Percentiles rank a stretch among this genome's conserved stretches.
Conservation (phyloP, 1,140 invertebrate genomes). For the Drosophila athabasca region DNA sequence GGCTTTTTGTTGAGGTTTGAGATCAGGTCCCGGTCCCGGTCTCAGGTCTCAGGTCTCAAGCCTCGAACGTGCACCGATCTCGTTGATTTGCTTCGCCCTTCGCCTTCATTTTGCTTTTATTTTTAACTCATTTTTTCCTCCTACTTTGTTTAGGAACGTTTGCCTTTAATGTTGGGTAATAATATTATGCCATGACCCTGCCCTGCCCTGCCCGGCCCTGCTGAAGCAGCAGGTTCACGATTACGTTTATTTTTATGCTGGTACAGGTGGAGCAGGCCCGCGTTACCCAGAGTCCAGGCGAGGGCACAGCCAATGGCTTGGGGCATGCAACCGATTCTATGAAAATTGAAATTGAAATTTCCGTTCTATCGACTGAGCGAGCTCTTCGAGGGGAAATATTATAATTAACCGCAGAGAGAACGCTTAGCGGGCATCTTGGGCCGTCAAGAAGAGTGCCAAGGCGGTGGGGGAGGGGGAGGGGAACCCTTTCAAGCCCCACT, state of each 20-base stretch:
- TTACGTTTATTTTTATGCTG: constrained; percentile 72
- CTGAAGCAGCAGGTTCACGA: constrained; percentile 69
- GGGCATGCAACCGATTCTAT: constrained; percentile 24
- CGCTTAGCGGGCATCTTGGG: constrained; percentile 14
- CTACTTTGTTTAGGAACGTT: constrained; percentile 73
- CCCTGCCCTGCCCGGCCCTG: constrained; percentile 25
- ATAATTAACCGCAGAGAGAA: constrained; percentile 32
- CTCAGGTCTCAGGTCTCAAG: constrained; percentile 31
- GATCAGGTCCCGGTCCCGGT: constrained; percentile 43
- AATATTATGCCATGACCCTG: constrained; percentile 74
- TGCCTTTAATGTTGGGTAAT: constrained; percentile 78
- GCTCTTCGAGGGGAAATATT: constrained; percentile 7
- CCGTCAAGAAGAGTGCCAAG: constrained; percentile 17
- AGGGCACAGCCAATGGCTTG: no score
- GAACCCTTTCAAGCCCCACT: constrained; percentile 54
- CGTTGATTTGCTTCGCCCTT: constrained; percentile 60
- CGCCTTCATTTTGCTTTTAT: constrained; percentile 35
- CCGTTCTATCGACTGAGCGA: constrained; percentile 12
- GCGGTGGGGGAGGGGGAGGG: constrained; percentile 4
- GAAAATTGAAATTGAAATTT: constrained; percentile 51
- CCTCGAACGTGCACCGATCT: constrained; percentile 58
- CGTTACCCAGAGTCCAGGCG: constrained; percentile 2
- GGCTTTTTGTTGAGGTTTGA: constrained; percentile 62
- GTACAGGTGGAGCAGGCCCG: constrained; percentile 67
- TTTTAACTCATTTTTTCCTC: constrained; percentile 31